These are phyloP conservation scores for Takifugu rubripes DNA, from an alignment of 2,797 vertebrate species.

Conservation along the genomic window DNA sequence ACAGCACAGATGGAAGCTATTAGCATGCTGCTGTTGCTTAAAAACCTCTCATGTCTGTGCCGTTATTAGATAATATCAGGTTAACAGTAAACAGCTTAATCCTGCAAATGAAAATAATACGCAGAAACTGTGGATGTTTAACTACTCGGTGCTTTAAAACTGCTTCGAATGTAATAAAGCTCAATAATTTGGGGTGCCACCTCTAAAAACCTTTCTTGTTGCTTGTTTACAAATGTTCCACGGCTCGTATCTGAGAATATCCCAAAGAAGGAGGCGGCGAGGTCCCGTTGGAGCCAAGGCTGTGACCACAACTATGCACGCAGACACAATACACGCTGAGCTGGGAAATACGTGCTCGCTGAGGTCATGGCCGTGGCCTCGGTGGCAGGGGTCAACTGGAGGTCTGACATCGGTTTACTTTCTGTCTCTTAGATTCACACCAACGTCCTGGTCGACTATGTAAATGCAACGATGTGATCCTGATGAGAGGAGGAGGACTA, in stretches of 20 bases:
- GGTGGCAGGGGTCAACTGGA: constrained; percentile 59
- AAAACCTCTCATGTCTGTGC: constrained; percentile 73
- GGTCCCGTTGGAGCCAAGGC: constrained; percentile 67
- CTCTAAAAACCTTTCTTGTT: constrained; percentile 44
- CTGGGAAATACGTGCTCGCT: constrained; percentile 65
- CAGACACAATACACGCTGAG: constrained; percentile 20
- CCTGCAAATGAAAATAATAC: constrained; percentile 68
- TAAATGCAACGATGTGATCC: constrained; percentile 53
- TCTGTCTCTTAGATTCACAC: neutral
- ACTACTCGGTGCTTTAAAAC: constrained; percentile 55
- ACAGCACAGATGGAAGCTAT: constrained; percentile 76
- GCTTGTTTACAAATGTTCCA: constrained; percentile 68
- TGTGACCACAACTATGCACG: constrained; percentile 66
- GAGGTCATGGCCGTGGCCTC: constrained; percentile 65
- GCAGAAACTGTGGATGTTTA: constrained; percentile 64
- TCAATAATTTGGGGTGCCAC: constrained; percentile 60
- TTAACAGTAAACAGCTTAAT: constrained; percentile 71
- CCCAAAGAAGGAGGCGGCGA: constrained; percentile 59
- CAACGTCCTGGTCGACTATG: no score
- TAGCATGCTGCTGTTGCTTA: constrained; percentile 71
- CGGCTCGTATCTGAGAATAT: constrained; percentile 65
- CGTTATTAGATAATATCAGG: constrained; percentile 74
- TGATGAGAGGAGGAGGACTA: constrained; percentile 38
- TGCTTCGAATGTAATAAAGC: constrained; percentile 62
- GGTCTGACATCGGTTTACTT: constrained; percentile 49